Evolutionary conservation across 2,797 vertebrate genomes (phyloP).

Genomic region (Heliangelus exortis): DNA sequence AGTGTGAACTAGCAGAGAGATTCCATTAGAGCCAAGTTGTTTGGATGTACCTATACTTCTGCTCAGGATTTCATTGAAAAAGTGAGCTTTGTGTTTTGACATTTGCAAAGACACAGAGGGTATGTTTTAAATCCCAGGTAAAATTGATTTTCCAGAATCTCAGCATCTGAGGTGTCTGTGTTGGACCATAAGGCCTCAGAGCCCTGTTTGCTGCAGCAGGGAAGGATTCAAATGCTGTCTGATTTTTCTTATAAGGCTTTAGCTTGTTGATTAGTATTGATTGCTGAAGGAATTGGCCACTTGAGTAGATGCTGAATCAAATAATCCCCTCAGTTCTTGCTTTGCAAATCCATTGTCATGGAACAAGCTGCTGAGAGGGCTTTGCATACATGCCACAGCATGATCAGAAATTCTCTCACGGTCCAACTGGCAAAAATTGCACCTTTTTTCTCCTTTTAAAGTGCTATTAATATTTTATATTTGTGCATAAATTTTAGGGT

Average conservation of each 20-base stretch:
- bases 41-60: not conserved
- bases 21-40: not conserved
- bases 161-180: not conserved
- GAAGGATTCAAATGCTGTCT: conserved; percentile 76
- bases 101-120: not conserved
- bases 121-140: not conserved
- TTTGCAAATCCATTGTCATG: conserved; percentile 73
- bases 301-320: conserved; percentile 82
- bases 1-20: not conserved
- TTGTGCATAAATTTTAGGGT: conserved; percentile 60
- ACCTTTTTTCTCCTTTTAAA: not conserved
- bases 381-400: conserved; percentile 9
- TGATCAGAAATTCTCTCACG: conserved; percentile 67
- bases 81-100: not conserved
- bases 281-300: conserved; percentile 79
- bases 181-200: not conserved
- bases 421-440: not conserved
- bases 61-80: not conserved
- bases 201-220: conserved; percentile 20
- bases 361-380: conserved; percentile 73
- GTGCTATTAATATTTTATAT: conserved; percentile 32
- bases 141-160: not conserved
- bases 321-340: conserved; percentile 78
- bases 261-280: conserved; percentile 84
- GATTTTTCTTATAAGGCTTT: conserved; percentile 70